Evolutionary conservation across 2,113 vertebrate species (phyloP).

Genomic region (Leptocoma aspasia): DNA sequence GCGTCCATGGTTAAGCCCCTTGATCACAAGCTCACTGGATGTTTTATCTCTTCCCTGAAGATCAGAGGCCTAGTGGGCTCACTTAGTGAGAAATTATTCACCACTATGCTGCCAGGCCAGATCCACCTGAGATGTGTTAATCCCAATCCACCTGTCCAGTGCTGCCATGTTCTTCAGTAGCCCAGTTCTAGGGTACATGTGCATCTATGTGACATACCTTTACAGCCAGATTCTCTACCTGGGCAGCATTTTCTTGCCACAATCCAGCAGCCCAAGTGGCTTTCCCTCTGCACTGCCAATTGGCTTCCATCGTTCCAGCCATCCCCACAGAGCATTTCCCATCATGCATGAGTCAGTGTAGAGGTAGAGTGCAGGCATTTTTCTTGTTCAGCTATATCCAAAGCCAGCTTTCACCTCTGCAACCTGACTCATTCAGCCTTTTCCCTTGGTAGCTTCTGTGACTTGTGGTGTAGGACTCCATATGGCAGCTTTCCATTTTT

Average conservation of each 20-base stretch:
- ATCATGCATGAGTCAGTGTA: fast-evolving
- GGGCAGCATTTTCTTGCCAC: not conserved
- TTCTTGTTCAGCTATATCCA: not conserved
- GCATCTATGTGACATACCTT: fast-evolving
- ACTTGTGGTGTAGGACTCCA: fast-evolving
- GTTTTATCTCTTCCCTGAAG: not conserved
- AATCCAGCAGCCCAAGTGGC: not conserved
- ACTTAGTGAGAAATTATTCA: not conserved
- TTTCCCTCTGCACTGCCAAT: not conserved
- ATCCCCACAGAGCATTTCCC: not conserved
- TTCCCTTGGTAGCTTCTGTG: not conserved
- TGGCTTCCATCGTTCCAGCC: not conserved
- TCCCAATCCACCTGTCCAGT: too few relatives aligned
- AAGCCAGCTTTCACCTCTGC: not conserved
- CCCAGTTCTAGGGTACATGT: not conserved
- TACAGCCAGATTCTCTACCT: not conserved
- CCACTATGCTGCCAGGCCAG: not conserved
- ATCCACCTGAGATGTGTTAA: not conserved
- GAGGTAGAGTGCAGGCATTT: not conserved
- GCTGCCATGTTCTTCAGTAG: fast-evolving
- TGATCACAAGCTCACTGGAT: not conserved
- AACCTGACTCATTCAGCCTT: not conserved
- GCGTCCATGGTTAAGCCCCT: not conserved
- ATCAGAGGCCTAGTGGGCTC: not conserved
- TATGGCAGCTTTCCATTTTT: not conserved